These are phyloP conservation scores for Lingula anatina DNA, from an alignment of 2,888 invertebrate genomes.

Conservation along the genomic window DNA sequence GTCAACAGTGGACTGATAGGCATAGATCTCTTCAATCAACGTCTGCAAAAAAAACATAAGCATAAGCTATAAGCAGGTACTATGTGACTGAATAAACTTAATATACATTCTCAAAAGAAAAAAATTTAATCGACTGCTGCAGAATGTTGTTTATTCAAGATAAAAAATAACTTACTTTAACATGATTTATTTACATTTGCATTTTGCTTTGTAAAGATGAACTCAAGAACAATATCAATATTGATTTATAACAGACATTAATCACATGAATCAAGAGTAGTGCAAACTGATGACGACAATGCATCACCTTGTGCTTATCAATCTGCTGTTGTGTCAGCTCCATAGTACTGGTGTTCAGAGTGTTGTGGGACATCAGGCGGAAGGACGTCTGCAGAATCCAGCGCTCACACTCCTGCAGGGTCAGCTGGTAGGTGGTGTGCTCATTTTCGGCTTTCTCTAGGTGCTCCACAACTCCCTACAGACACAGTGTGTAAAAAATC, in stretches of 20 bases:
- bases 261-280: no score
- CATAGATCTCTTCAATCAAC: constrained; percentile 63
- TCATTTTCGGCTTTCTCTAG: constrained; percentile 73
- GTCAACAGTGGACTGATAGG: constrained; percentile 75
- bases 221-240: no score
- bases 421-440: constrained; percentile 70
- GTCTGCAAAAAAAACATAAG: constrained; percentile 26
- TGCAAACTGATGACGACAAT: no score
- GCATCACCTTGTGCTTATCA: constrained; percentile 76
- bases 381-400: constrained; percentile 93
- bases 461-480: constrained; percentile 27
- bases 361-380: constrained; percentile 93
- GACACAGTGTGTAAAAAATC: no score
- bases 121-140: no score
- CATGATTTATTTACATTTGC: no score
- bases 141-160: no score
- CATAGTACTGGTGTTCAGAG: constrained; percentile 82
- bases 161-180: no score
- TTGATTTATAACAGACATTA: no score
- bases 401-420: constrained; percentile 88
- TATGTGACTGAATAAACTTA: no score
- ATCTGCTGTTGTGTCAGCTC: constrained; percentile 88
- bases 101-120: no score
- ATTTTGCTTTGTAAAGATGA: no score
- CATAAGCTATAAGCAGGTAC: constrained; percentile 5